Percentiles rank a stretch among this genome's conserved stretches.
phyloP scores from a whole-genome alignment of 1,140 invertebrate species.

The Brachionus manjavacas region DNA sequence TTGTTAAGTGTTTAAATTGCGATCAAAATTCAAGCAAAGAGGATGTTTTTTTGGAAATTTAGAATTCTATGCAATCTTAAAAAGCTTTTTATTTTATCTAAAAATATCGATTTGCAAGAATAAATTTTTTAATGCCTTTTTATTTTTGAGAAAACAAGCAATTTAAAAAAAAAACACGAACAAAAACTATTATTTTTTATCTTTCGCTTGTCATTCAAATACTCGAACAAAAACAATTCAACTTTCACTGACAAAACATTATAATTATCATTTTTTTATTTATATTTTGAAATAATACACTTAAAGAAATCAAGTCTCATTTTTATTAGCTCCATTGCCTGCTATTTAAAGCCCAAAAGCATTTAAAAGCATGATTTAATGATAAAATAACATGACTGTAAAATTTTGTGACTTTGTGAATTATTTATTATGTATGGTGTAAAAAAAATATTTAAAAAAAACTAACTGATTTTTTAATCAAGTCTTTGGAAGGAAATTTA shows the following conservation, averaged over 20 bases:
- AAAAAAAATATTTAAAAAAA: neutral
- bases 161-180: neutral
- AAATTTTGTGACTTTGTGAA: neutral
- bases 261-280: conserved; percentile 4
- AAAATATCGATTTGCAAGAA: neutral
- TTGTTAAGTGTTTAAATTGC: neutral
- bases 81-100: neutral
- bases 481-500: neutral
- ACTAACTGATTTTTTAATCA: neutral
- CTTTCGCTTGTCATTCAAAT: neutral
- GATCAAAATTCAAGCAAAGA: neutral
- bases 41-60: neutral
- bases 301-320: neutral
- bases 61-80: neutral
- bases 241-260: neutral
- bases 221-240: neutral
- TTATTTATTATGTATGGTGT: too few relatives aligned
- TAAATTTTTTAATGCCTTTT: neutral
- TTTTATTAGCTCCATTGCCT: neutral
- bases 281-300: conserved; percentile 3
- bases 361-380: neutral
- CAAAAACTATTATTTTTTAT: neutral
- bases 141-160: neutral
- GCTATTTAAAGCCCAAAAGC: neutral
- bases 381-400: neutral